Evolutionary conservation across 2,888 invertebrate genomes (phyloP), one percentile per base, ranked within the genome.

Genomic region (Peribatodes rhomboidaria): DNA sequence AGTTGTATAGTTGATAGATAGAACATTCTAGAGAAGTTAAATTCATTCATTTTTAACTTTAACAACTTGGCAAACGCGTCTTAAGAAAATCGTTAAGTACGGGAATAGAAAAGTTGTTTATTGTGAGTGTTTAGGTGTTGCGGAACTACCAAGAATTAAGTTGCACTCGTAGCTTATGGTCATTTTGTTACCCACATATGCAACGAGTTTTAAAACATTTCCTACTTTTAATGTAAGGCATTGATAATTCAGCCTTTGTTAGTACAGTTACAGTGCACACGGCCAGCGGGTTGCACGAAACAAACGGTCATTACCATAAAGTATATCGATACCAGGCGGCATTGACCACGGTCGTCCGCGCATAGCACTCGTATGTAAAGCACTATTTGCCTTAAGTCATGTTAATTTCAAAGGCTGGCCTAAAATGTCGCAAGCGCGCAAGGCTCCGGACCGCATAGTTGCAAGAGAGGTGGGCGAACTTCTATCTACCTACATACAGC

Each of bases 241-340:
- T 77, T 77, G 75, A 75, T 75, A 77, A 76, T 80, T 79, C 67
- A 74, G 76, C 76, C 76, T 77, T 77, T 78, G 73, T 77, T 67
- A 72, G 69, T 79, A 80, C 79, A 79, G 83, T 82, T 80, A 70
- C 70, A 72, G 64, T 68, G 66, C 75, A 76, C 67, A 71, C 59
- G 70, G 72, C 55, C 65, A 65, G 64, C 68, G 63, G 64, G 64
- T 64, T 75, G 74, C 71, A 68, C 77, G 72, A 74, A 77, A 80
- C 76, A 82, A 79, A 79, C 79, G 79, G 80, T 83, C 81, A 87
- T 87, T 88, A 85, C 75, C 87, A 88, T 89, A 84, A 76, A 42
- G 70, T 67, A 77, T 70, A 73, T 82, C 77, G 81, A 84, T 82
- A 79, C 79, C 73, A 65, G 80, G 69, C 79, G 84, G 78, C 86